Conservation (phyloP, 1,140 invertebrate genomes). For the Lineus longissimus region DNA sequence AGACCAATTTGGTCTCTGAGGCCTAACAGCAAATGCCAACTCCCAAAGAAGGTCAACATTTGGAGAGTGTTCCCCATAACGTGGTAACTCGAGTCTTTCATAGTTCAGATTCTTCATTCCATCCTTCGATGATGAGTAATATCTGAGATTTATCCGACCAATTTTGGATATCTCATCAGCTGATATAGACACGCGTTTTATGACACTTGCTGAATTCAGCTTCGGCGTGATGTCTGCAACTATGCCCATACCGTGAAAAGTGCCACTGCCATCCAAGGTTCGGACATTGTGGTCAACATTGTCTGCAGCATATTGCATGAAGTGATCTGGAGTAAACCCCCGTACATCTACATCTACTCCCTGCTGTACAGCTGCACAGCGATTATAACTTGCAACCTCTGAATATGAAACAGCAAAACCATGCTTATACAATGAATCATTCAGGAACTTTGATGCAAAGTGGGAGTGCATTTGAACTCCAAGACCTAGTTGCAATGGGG, state of each 20-base stretch:
- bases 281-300: slow-evolving; percentile 27
- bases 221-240: slow-evolving; percentile 19
- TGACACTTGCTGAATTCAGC: background rate
- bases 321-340: too few species aligned
- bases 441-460: too few species aligned
- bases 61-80: background rate
- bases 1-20: slow-evolving; percentile 9
- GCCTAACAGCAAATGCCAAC: background rate
- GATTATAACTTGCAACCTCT: too few species aligned
- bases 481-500: too few species aligned
- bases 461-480: too few species aligned
- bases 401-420: too few species aligned
- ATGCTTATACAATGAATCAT: too few species aligned
- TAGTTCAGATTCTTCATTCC: background rate
- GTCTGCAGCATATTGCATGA: slow-evolving; percentile 16
- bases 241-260: slow-evolving; percentile 35
- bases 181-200: background rate
- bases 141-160: background rate
- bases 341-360: too few species aligned
- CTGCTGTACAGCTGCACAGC: too few species aligned
- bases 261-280: slow-evolving; percentile 21
- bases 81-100: background rate
- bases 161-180: background rate
- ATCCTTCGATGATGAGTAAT: background rate
- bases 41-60: slow-evolving; percentile 5